These are phyloP conservation scores for Euwallacea fornicatus DNA, from an alignment of 1,140 invertebrate genomes.

Conservation along the genomic window DNA sequence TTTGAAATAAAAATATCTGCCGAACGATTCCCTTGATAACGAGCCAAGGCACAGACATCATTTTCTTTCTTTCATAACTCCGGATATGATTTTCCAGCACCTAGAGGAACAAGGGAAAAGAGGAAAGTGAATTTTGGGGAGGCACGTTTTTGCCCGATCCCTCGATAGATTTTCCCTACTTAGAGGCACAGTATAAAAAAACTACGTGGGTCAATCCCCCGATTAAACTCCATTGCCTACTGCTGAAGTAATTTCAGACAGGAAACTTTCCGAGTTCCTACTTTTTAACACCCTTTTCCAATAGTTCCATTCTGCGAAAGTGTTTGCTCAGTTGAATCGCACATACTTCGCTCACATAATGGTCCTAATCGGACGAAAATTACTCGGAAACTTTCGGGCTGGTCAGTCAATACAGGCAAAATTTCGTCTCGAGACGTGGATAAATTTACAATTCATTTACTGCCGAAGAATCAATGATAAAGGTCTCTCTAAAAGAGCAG, in stretches of 20 bases:
- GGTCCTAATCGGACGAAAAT: conserved; percentile 49
- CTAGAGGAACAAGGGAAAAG: too few species aligned
- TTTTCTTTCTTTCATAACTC: conserved; percentile 1
- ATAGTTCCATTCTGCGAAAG: conserved; percentile 40
- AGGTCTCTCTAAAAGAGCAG: too few species aligned
- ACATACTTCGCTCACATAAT: conserved; percentile 47
- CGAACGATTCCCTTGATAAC: conserved; percentile 24
- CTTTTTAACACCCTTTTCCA: conserved; percentile 48
- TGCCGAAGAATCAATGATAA: too few species aligned
- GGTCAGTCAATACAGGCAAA: neutral
- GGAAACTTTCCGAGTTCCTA: conserved; percentile 48
- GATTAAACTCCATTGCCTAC: conserved; percentile 20
- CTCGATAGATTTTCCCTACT: too few species aligned
- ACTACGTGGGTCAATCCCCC: conserved; percentile 19
- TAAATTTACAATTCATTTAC: too few species aligned
- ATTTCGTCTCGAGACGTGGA: too few species aligned
- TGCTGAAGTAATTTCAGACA: conserved; percentile 20
- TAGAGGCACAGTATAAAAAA: conserved; percentile 8
- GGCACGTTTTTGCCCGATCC: too few species aligned
- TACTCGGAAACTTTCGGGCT: conserved; percentile 41
- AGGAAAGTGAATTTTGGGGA: too few species aligned
- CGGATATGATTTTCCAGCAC: too few species aligned
- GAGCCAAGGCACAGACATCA: neutral
- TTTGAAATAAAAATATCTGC: conserved; percentile 25
- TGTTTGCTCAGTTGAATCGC: conserved; percentile 47